These are phyloP conservation scores for Neotragus pygmaeus DNA, from an alignment of 2,113 vertebrate genomes.

Conservation along the genomic window DNA sequence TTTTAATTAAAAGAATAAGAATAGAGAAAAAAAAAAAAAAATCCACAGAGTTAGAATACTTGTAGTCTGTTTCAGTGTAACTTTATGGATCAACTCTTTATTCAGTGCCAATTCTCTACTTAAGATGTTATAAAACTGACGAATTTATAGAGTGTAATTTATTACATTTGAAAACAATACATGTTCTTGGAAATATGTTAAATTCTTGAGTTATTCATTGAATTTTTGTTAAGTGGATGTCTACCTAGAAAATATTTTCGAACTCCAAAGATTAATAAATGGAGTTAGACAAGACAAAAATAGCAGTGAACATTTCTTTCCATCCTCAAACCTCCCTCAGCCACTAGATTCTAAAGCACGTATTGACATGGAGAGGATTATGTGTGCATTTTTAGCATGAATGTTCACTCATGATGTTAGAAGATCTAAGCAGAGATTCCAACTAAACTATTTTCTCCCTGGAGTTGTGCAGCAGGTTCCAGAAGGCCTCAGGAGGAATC, in stretches of 20 bases:
- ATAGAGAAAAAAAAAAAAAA: not conserved
- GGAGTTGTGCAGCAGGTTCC: conserved; percentile 57
- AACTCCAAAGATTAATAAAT: not conserved
- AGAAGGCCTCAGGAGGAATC: conserved; percentile 68
- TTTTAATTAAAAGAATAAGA: not conserved
- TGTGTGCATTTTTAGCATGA: not conserved
- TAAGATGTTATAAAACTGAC: not conserved
- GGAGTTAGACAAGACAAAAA: not conserved
- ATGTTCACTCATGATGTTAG: conserved; percentile 34
- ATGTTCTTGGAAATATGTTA: not conserved
- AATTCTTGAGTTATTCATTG: not conserved
- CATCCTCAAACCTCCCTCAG: not conserved
- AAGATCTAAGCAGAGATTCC: conserved; percentile 55
- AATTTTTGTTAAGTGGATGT: not conserved
- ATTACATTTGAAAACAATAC: not conserved
- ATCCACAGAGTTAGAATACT: not conserved
- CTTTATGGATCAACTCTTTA: not conserved
- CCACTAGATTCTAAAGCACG: not conserved
- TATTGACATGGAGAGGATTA: not conserved
- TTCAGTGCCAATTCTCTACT: not conserved
- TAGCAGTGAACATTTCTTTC: not conserved
- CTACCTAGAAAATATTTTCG: not conserved
- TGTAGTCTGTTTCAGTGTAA: not conserved
- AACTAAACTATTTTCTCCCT: conserved; percentile 47
- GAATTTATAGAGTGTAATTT: not conserved